phyloP scores from a whole-genome alignment of 2,888 invertebrate species.

The Cheilosia grossa region DNA sequence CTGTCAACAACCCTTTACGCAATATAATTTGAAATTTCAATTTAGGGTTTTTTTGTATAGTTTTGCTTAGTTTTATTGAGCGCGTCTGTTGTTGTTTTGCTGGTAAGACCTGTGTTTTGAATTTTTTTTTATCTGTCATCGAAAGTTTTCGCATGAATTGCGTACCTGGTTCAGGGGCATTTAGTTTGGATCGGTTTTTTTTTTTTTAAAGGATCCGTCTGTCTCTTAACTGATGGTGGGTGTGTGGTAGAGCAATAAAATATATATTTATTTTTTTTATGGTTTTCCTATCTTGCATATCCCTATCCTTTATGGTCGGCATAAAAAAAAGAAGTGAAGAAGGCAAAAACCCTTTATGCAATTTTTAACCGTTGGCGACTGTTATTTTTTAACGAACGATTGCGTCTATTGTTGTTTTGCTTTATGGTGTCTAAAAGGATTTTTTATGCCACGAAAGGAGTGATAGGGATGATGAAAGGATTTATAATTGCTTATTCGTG shows the following conservation, averaged over 20 bases:
- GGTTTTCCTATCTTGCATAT: constrained; percentile 6
- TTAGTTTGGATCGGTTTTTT: constrained; percentile 1
- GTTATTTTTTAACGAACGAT: not conserved
- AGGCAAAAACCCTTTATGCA: constrained; percentile 53
- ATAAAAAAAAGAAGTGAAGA: not conserved
- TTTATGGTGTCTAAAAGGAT: constrained; percentile 16
- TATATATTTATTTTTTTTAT: constrained; percentile 16
- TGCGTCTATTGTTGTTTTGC: not conserved
- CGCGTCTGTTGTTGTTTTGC: constrained; percentile 16
- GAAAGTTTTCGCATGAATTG: constrained; percentile 58
- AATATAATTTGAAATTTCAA: constrained; percentile 25
- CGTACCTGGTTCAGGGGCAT: constrained; percentile 45
- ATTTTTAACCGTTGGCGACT: constrained; percentile 15
- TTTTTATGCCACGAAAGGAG: constrained; percentile 10
- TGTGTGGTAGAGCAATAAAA: constrained; percentile 41
- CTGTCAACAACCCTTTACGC: constrained; percentile 43
- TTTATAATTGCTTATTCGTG: constrained; percentile 1
- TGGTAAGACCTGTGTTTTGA: constrained; percentile 3
- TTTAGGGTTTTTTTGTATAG: not conserved
- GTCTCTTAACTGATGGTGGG: not conserved
- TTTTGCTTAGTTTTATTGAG: not conserved
- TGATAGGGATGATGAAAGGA: constrained; percentile 6
- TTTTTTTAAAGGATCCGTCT: constrained; percentile 8
- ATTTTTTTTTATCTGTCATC: constrained; percentile 42
- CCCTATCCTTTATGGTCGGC: not conserved